Base-by-base conservation (phyloP, 2,113 vertebrate genomes). In the Donacobius atricapilla region DNA sequence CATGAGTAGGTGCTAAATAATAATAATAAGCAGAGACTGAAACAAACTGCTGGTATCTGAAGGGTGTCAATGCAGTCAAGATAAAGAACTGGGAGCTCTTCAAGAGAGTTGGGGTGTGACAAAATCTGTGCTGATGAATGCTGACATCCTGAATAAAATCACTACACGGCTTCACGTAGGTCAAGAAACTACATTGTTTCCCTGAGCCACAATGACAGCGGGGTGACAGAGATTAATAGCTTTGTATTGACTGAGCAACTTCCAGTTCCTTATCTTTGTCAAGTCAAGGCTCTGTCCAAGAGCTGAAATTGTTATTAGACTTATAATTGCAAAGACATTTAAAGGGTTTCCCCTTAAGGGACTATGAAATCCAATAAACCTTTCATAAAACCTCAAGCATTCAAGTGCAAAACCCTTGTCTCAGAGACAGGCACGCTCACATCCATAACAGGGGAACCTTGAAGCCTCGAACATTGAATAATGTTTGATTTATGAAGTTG, bases 221-320 rank as follows among this genome's bases (percentile, higher is more conserved):
- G 98, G 99, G 99, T 99, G 99, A 99, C 99, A 99, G 98, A 99
- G 99, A 99, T 99, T 99, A 99, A 99, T 99, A 99, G 99, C 99
- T 98, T 98, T 96, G 98, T 98, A 99, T 99, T 99, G 99, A 99
- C 98, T 98, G 99, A 99, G 98, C 98, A 99, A 98, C 99, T 99
- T 98, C 97, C 95, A 99, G 98, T 99, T 99, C 99, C 99, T 99
- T 99, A 99, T 99, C 98, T 98, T 98, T 99, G 98, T 99, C 98
- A 98, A 98, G 98, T 98, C 98, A 98, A 96, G 98, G 98, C 98
- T 98, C 95, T 97, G 98, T 98, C 98, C 98, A 97, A 98, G 98
- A 98, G 98, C 98, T 98, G 98, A 98, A 97, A 98, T 98, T 98
- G 98, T 99, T 99, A 99, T 99, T 99, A 99, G 98, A 99, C 98